Conservation (phyloP, 1,140 invertebrate genomes). For the Pseudomyrmex pallidus region DNA sequence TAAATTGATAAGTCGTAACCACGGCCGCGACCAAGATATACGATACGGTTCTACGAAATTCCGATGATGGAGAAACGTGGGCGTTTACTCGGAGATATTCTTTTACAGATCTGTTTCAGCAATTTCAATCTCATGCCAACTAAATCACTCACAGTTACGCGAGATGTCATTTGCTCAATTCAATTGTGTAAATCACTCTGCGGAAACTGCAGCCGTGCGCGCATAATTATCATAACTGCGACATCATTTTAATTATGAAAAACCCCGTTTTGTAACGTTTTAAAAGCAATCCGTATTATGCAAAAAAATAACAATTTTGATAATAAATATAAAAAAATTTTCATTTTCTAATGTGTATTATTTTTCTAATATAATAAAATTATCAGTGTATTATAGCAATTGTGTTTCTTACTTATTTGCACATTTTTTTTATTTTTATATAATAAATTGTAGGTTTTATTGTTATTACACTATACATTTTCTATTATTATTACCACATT, state of each 20-base stretch:
- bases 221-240: constrained; percentile 24
- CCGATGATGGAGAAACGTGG: neutral
- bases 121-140: constrained; percentile 10
- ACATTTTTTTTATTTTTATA: neutral
- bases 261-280: neutral
- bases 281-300: neutral
- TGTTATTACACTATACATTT: neutral
- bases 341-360: no score
- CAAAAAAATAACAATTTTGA: neutral
- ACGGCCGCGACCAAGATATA: neutral
- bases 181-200: constrained; percentile 10
- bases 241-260: neutral
- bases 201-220: neutral
- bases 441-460: neutral
- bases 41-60: constrained; percentile 31
- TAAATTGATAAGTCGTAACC: constrained; percentile 51
- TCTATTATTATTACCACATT: no score
- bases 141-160: constrained; percentile 1
- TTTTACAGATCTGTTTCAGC: neutral
- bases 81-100: neutral
- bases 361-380: neutral
- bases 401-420: neutral
- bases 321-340: neutral
- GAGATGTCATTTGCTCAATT: neutral
- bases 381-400: neutral